These are phyloP conservation scores for Drosophila pectinifera DNA, from an alignment of 1,140 invertebrate species.

Conservation along the genomic window DNA sequence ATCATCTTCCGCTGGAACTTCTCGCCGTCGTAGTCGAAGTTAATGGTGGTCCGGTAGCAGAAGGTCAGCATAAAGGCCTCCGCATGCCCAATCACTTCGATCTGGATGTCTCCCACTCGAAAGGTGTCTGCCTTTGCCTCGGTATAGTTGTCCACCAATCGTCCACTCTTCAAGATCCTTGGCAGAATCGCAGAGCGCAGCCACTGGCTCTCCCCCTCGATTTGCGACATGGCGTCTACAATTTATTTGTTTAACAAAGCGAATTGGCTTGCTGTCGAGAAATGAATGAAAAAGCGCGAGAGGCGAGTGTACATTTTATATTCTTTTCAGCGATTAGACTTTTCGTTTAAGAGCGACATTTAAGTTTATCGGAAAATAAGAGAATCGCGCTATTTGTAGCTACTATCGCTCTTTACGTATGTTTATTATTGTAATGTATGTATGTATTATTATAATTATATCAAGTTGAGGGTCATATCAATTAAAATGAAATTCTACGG, in stretches of 20 bases:
- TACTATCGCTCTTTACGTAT: not conserved
- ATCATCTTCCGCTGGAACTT: slow-evolving; percentile 42
- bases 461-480: not conserved
- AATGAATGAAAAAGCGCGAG: slow-evolving; percentile 19
- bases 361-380: not conserved
- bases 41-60: slow-evolving; percentile 60
- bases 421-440: too few relatives aligned
- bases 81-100: slow-evolving; percentile 59
- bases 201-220: slow-evolving; percentile 56
- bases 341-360: not conserved
- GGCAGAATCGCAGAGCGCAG: slow-evolving; percentile 36
- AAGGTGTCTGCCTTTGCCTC: slow-evolving; percentile 31
- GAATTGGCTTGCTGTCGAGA: slow-evolving; percentile 4
- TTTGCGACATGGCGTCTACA: slow-evolving; percentile 36
- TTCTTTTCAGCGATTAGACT: not conserved
- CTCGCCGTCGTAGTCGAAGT: slow-evolving; percentile 47
- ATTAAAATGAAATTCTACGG: not conserved
- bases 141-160: slow-evolving; percentile 53
- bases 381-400: not conserved
- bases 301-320: not conserved
- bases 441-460: slow-evolving; percentile 3
- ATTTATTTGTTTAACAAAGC: slow-evolving; percentile 1
- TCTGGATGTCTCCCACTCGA: slow-evolving; percentile 43
- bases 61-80: slow-evolving; percentile 80
- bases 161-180: slow-evolving; percentile 35